Percentiles rank a stretch among this genome's conserved stretches.
Conservation (phyloP, 2,797 vertebrate genomes). For the Sebastes oblongus region DNA sequence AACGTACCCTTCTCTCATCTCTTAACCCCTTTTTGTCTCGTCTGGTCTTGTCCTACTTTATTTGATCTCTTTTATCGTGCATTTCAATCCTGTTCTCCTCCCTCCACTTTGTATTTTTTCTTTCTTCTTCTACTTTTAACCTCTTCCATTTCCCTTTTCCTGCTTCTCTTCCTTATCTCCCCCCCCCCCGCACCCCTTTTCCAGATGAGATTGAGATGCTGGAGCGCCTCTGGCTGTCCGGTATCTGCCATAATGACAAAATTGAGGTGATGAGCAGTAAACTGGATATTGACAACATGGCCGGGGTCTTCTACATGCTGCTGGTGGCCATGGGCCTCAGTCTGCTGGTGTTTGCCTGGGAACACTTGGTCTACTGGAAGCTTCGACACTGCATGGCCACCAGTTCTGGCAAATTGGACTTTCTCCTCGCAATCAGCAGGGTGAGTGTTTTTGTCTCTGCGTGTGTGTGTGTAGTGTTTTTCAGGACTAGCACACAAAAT, state of each 20-base stretch:
- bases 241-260: conserved; percentile 92
- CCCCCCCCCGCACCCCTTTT: background rate
- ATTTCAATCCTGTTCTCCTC: background rate
- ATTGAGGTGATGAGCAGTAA: conserved; percentile 93
- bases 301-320: conserved; percentile 87
- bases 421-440: conserved; percentile 92
- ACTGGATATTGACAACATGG: conserved; percentile 88
- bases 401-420: conserved; percentile 89
- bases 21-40: background rate
- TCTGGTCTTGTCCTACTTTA: background rate
- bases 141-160: background rate
- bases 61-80: background rate
- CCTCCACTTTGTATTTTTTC: background rate
- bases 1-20: background rate
- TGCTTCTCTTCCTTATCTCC: background rate
- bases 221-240: conserved; percentile 91
- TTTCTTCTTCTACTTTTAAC: conserved; percentile 8
- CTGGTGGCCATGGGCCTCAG: conserved; percentile 87
- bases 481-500: background rate
- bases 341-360: conserved; percentile 87
- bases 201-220: conserved; percentile 92
- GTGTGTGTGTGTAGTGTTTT: background rate
- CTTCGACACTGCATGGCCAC: conserved; percentile 90
- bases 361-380: conserved; percentile 92
- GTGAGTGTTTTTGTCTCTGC: conserved; percentile 72